Evolutionary conservation across 2,888 invertebrate species (phyloP).

Genomic region (Thymelicus sylvestris): DNA sequence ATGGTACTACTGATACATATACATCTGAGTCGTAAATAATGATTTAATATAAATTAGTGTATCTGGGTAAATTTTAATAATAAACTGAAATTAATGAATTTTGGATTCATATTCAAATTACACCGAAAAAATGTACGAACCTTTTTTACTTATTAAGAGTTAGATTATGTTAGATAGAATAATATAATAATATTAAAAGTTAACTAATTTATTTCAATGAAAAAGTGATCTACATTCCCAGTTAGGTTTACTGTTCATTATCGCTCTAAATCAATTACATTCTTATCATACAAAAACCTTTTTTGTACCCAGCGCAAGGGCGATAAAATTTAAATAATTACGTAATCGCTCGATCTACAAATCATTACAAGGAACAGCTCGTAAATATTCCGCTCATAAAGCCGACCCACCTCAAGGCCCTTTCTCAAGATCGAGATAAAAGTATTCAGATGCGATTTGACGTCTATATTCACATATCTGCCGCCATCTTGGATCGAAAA

Average conservation of each 20-base stretch:
- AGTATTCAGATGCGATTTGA: constrained; percentile 59
- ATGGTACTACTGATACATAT: no score
- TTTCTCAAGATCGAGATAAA: constrained; percentile 60
- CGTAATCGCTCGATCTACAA: constrained; percentile 35
- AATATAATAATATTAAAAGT: background rate
- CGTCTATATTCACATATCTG: constrained; percentile 70
- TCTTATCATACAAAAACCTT: constrained; percentile 16
- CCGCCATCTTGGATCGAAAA: constrained; percentile 63
- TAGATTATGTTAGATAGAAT: no score
- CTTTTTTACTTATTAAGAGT: background rate
- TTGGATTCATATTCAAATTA: no score
- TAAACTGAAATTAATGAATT: no score
- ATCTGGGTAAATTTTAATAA: no score
- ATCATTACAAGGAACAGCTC: constrained; percentile 30
- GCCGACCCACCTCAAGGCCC: constrained; percentile 47
- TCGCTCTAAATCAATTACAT: constrained; percentile 9
- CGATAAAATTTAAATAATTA: constrained; percentile 37
- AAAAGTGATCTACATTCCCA: background rate
- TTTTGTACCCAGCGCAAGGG: constrained; percentile 3
- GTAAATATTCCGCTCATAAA: constrained; percentile 32
- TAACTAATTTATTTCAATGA: background rate
- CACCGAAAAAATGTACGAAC: no score
- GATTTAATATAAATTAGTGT: no score
- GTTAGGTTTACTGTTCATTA: background rate
- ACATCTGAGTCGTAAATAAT: no score